Percentiles rank a stretch among this genome's conserved stretches.
phyloP scores from a whole-genome alignment of 2,797 vertebrate genomes.

The Gila robusta region DNA sequence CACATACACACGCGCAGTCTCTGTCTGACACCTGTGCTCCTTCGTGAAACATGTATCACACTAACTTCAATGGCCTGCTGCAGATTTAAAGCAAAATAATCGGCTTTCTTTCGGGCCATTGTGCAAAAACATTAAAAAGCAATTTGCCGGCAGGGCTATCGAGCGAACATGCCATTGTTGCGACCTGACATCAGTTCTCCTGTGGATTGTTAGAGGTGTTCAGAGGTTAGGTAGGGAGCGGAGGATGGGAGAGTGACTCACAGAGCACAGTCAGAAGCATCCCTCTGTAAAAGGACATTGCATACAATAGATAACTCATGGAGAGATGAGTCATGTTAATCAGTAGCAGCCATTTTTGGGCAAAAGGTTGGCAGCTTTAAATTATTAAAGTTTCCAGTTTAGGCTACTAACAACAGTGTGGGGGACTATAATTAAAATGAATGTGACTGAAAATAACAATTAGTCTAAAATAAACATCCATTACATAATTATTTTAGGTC shows the following conservation, averaged over 20 bases:
- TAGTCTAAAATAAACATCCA: background rate
- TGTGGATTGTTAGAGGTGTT: slow-evolving; percentile 77
- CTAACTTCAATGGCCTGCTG: slow-evolving; percentile 87
- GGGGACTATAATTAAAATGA: slow-evolving; percentile 13
- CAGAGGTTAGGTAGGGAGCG: slow-evolving; percentile 62
- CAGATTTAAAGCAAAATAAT: slow-evolving; percentile 87
- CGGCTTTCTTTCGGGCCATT: slow-evolving; percentile 85
- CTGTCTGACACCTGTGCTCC: slow-evolving; percentile 77
- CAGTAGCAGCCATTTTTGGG: background rate
- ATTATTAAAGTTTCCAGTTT: background rate
- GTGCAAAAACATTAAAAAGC: slow-evolving; percentile 84
- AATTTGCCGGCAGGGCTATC: slow-evolving; percentile 81
- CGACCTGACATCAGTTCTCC: slow-evolving; percentile 72
- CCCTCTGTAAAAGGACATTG: slow-evolving; percentile 37
- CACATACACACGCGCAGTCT: slow-evolving; percentile 59
- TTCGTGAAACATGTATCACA: slow-evolving; percentile 87
- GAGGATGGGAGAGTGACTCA: slow-evolving; percentile 19
- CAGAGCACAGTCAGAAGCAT: slow-evolving; percentile 20
- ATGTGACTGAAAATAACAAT: slow-evolving; percentile 8
- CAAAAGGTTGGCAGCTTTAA: slow-evolving; percentile 4
- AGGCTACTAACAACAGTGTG: background rate
- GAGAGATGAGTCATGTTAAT: slow-evolving; percentile 25
- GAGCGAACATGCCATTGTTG: slow-evolving; percentile 69
- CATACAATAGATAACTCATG: slow-evolving; percentile 18
- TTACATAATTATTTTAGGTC: background rate